Evolutionary conservation across 1,140 invertebrate genomes (phyloP), one percentile per base, ranked within the genome.

Genomic region (Bombus turneri): DNA sequence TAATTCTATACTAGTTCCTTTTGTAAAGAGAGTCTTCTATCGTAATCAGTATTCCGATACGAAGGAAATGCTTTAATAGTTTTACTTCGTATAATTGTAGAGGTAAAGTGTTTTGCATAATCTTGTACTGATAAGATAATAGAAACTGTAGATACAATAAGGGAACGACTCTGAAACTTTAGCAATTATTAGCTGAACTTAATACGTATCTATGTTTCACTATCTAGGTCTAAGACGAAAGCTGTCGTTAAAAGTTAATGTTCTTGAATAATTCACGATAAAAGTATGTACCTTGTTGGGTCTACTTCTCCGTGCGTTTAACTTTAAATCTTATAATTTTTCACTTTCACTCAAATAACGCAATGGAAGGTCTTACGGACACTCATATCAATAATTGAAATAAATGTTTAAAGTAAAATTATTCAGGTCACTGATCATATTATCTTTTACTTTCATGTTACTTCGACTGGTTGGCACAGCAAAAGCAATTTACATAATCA

Each of bases 141-240:
- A 41, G 41, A 12, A 28, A 15, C n/a, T 73, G 41, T 31, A 43
- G 39, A n/a, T 37, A n/a, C 72, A 39, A 73, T 68, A 68, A 37
- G 47, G 72, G 28, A 47, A 47, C n/a, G n/a, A 47, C 72, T 74
- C 10, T n/a, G 25, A 31, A 47, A 34, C n/a, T 74, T 74, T 25
- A 9, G 18, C n/a, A 74, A 47, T 47, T 25, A 25, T 39, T 69
- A 69, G 22, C 34, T 34, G 72, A 41, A 43, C 39, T 10, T 53
- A 25, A 74, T 47, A 22, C 28, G n/a, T 74, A 74, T 53, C n/a
- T 31, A 53, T 53, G 31, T 74, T 74, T 74, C 72, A 34, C 73
- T 74, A 74, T 74, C 18, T 47, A 74, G 41, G 18, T 74, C 28
- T 22, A 31, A 73, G 41, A 43, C 72, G 72, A 73, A 53, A 74